phyloP scores from a whole-genome alignment of 2,113 vertebrate genomes.

The Elanus axillaris region DNA sequence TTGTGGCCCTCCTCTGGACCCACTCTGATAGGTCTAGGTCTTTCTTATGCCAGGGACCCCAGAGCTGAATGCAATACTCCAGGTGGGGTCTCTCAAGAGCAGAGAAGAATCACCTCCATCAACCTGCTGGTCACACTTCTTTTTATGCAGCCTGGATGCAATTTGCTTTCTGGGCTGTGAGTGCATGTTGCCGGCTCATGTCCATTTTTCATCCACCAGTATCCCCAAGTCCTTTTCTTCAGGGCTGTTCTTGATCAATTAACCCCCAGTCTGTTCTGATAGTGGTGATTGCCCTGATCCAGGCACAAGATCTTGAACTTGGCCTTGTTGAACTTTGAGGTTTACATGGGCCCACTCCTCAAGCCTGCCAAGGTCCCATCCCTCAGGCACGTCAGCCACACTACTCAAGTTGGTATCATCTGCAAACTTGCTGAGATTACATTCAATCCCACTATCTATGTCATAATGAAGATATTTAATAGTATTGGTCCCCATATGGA shows the following conservation, averaged over 20 bases:
- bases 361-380: neutral
- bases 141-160: too few species aligned
- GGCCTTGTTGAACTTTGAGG: neutral
- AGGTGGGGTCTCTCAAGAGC: neutral
- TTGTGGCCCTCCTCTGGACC: neutral
- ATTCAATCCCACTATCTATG: neutral
- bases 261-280: neutral
- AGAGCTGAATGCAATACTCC: neutral
- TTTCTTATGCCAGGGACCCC: neutral
- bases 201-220: neutral
- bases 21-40: neutral
- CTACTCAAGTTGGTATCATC: neutral
- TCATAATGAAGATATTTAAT: neutral
- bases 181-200: rapidly evolving
- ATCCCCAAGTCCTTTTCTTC: neutral
- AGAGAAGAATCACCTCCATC: neutral
- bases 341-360: neutral
- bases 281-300: neutral
- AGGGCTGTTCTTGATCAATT: neutral
- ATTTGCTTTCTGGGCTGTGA: too few species aligned
- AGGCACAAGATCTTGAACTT: neutral
- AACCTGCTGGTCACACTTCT: neutral
- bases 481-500: rapidly evolving
- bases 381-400: rapidly evolving
- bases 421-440: neutral